Conservation (phyloP, 2,888 invertebrate species). For the Parasteatoda lunata region DNA sequence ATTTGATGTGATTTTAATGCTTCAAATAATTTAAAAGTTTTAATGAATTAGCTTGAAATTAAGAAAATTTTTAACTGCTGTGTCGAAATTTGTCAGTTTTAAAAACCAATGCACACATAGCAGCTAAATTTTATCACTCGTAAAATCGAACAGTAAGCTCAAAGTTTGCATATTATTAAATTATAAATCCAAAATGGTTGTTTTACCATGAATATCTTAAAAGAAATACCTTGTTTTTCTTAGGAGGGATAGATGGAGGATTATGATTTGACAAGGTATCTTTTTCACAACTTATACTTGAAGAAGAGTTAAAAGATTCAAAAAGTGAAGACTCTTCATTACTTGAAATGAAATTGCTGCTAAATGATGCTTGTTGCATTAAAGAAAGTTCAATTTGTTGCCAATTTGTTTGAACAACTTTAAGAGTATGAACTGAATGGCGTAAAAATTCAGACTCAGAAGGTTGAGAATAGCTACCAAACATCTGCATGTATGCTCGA, state of each 20-base stretch:
- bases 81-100: no score
- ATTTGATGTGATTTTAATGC: no score
- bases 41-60: no score
- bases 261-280: slow-evolving; percentile 8
- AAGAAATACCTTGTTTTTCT: slow-evolving; percentile 69
- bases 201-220: background rate
- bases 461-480: slow-evolving; percentile 88
- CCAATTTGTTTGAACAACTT: slow-evolving; percentile 77
- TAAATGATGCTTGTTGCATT: slow-evolving; percentile 64
- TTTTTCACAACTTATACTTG: slow-evolving; percentile 20
- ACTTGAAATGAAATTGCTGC: slow-evolving; percentile 55
- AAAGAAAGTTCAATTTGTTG: slow-evolving; percentile 74
- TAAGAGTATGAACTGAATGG: slow-evolving; percentile 89
- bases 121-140: no score
- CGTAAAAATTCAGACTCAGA: slow-evolving; percentile 84
- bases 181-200: no score
- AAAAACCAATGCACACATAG: no score
- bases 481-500: slow-evolving; percentile 97
- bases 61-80: no score
- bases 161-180: no score
- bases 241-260: slow-evolving; percentile 71
- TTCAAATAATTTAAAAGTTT: no score
- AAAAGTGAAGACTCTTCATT: slow-evolving; percentile 65
- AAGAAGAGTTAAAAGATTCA: slow-evolving; percentile 38
- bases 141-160: no score